Evolutionary conservation across 2,113 vertebrate species (phyloP).

Genomic region (Cryptotis parvus): DNA sequence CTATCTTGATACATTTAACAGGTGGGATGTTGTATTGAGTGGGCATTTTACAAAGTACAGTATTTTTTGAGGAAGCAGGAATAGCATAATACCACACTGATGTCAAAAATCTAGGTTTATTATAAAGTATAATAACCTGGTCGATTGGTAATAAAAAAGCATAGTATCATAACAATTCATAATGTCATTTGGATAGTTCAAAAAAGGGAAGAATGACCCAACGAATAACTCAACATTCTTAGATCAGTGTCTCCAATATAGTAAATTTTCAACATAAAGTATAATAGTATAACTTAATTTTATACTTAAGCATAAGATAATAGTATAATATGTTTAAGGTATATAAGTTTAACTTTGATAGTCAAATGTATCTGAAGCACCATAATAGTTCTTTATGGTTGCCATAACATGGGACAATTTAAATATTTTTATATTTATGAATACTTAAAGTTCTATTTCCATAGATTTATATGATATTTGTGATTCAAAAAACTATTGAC

Average conservation of each 20-base stretch:
- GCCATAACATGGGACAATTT: neutral
- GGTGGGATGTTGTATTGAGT: neutral
- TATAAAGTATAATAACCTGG: neutral
- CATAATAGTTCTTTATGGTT: neutral
- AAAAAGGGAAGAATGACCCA: neutral
- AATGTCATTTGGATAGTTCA: neutral
- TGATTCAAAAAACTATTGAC: constrained; percentile 22
- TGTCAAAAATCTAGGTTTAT: constrained; percentile 27
- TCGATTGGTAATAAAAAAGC: neutral
- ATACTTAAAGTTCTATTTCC: neutral
- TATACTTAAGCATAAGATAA: too few species aligned
- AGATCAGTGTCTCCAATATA: neutral
- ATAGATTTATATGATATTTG: neutral
- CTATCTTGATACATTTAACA: neutral
- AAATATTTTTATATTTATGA: constrained; percentile 37
- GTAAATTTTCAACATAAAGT: neutral
- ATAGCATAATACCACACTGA: neutral
- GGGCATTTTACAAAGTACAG: neutral
- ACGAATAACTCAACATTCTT: neutral
- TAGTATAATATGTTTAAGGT: too few species aligned
- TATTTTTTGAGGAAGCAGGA: neutral
- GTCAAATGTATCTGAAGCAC: constrained; percentile 25
- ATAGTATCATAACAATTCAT: neutral
- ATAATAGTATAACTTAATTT: too few species aligned
- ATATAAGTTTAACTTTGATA: constrained; percentile 27